These are phyloP conservation scores for Entomyzon cyanotis DNA, from an alignment of 2,113 vertebrate genomes.

Conservation along the genomic window DNA sequence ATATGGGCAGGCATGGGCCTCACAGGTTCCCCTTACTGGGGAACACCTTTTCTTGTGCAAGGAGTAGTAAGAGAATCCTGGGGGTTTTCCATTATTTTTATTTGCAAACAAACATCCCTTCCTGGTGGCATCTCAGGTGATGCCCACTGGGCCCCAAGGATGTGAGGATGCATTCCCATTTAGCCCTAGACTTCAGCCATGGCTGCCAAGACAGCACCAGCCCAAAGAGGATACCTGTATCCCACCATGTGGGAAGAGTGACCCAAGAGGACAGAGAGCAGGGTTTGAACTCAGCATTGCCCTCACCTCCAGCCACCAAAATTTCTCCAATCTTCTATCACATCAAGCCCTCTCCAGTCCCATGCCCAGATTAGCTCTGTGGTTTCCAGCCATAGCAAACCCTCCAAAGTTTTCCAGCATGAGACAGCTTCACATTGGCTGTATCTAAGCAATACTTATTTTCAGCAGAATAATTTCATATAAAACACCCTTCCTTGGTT, in stretches of 20 bases:
- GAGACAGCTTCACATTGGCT: neutral
- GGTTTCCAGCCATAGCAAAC: neutral
- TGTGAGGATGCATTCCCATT: neutral
- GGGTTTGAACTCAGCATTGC: neutral
- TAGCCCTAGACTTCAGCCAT: neutral
- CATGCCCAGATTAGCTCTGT: neutral
- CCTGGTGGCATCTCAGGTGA: neutral
- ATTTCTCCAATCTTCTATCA: neutral
- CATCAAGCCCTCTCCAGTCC: neutral
- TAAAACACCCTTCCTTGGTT: neutral
- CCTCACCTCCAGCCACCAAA: neutral
- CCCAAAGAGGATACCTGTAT: neutral
- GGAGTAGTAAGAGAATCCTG: neutral
- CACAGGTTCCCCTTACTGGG: rapidly evolving
- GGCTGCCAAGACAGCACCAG: neutral
- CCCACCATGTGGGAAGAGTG: neutral
- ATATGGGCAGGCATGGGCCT: neutral
- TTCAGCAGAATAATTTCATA: neutral
- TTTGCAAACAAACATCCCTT: neutral
- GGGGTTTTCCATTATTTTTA: neutral
- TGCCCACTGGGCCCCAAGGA: neutral
- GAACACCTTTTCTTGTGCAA: neutral
- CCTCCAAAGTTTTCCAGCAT: neutral
- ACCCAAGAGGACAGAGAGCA: neutral
- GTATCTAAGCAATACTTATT: neutral